Percentiles rank a stretch among this genome's conserved stretches.
Evolutionary conservation across 2,888 invertebrate genomes (phyloP).

Genomic region (Drosophila tanythrix): DNA sequence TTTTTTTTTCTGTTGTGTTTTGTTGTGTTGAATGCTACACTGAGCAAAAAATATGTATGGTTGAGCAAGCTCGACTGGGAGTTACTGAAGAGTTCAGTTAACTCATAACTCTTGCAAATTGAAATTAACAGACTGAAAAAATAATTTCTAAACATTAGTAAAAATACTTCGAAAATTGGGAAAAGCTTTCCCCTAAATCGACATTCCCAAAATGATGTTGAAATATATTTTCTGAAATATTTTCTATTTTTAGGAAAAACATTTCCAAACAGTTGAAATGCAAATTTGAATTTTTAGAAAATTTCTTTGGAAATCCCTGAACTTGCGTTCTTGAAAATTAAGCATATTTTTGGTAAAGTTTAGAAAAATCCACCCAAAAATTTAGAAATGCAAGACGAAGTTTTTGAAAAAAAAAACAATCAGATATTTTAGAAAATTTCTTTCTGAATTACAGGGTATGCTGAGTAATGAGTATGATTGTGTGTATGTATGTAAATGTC

Average conservation of each 20-base stretch:
- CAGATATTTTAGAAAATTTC: neutral
- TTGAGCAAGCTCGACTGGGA: neutral
- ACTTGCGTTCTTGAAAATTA: neutral
- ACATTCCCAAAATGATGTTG: too few species aligned
- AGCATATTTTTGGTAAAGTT: neutral
- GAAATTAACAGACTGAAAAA: neutral
- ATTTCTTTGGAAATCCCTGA: neutral
- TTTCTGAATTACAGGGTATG: neutral
- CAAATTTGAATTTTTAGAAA: neutral
- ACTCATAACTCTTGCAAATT: neutral
- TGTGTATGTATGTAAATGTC: too few species aligned
- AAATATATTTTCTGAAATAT: neutral
- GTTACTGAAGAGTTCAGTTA: neutral
- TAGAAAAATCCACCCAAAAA: neutral
- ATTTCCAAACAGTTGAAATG: neutral
- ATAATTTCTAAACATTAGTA: too few species aligned
- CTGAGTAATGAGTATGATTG: neutral
- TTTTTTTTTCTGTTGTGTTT: conserved; percentile 3
- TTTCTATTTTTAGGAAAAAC: neutral
- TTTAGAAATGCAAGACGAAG: neutral
- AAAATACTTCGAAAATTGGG: too few species aligned
- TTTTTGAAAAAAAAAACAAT: too few species aligned
- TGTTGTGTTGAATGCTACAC: neutral
- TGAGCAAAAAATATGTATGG: neutral
- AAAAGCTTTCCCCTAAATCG: too few species aligned